Evolutionary conservation across 1,140 invertebrate genomes (phyloP).

Genomic region (Heterodera schachtii): DNA sequence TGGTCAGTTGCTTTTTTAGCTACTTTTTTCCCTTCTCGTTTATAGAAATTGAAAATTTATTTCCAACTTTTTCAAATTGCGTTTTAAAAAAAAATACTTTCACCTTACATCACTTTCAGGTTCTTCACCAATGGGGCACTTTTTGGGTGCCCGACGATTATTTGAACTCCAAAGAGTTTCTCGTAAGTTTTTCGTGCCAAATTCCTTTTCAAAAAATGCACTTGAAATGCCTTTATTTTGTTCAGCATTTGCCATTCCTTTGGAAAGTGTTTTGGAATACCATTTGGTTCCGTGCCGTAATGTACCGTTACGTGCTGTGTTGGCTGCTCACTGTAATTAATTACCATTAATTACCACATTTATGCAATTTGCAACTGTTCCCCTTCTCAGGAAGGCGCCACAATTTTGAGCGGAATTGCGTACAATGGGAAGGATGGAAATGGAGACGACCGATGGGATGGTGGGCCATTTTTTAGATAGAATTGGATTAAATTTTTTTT

Average conservation of each 20-base stretch:
- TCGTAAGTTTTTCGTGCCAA: conserved; percentile 53
- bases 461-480: neutral
- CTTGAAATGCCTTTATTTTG: conserved; percentile 7
- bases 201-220: conserved; percentile 16
- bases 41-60: too few species aligned
- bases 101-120: conserved; percentile 50
- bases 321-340: conserved; percentile 57
- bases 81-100: too few species aligned
- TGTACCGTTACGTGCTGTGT: conserved; percentile 60
- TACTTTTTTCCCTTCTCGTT: too few species aligned
- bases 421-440: conserved; percentile 68
- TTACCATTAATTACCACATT: neutral
- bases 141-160: conserved; percentile 64
- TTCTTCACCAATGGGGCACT: conserved; percentile 63
- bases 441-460: conserved; percentile 67
- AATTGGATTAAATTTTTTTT: neutral
- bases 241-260: conserved; percentile 64
- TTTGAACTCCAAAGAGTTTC: conserved; percentile 64
- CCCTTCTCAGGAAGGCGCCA: conserved; percentile 66
- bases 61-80: too few species aligned
- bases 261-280: conserved; percentile 66
- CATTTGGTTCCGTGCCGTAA: conserved; percentile 67
- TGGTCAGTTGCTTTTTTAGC: conserved; percentile 11
- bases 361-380: neutral
- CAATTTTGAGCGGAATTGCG: conserved; percentile 67